Evolutionary conservation across 2,888 invertebrate genomes (phyloP).

Genomic region (Drosophila aldrichi): DNA sequence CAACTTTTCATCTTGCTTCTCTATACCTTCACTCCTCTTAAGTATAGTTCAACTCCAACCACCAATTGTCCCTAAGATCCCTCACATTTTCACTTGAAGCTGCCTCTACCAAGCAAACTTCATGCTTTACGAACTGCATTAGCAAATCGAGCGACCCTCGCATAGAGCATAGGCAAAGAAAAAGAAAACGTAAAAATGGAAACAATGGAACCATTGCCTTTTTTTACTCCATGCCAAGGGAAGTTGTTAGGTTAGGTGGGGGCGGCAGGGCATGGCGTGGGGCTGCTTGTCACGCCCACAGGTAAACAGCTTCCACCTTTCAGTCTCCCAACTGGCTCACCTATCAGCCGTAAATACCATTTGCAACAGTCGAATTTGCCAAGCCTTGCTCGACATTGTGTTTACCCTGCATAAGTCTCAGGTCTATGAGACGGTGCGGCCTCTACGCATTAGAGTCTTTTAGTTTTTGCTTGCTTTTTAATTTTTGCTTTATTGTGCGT

Average conservation of each 20-base stretch:
- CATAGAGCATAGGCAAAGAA: neutral
- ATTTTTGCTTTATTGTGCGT: slow-evolving; percentile 81
- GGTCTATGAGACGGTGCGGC: neutral
- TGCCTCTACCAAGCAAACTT: too few species aligned
- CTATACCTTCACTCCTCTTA: too few species aligned
- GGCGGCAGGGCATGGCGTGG: too few species aligned
- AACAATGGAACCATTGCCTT: slow-evolving; percentile 48
- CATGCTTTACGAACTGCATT: too few species aligned
- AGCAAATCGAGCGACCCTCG: neutral
- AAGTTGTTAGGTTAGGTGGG: neutral
- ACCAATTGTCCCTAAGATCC: too few species aligned
- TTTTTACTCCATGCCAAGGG: slow-evolving; percentile 3
- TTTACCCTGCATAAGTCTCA: neutral
- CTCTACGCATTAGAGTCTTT: neutral
- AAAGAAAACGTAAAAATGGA: slow-evolving; percentile 33
- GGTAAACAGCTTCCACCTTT: slow-evolving; percentile 40
- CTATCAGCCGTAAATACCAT: slow-evolving; percentile 51
- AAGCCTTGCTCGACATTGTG: slow-evolving; percentile 19
- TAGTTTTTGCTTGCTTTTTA: slow-evolving; percentile 67
- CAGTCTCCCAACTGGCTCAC: neutral
- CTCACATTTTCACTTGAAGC: too few species aligned
- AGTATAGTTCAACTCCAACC: too few species aligned
- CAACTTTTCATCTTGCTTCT: too few species aligned
- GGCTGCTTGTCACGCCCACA: slow-evolving; percentile 46
- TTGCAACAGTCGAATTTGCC: slow-evolving; percentile 39